Evolutionary conservation across 2,797 vertebrate genomes (phyloP).

Genomic region (Dendrocincla fuliginosa): DNA sequence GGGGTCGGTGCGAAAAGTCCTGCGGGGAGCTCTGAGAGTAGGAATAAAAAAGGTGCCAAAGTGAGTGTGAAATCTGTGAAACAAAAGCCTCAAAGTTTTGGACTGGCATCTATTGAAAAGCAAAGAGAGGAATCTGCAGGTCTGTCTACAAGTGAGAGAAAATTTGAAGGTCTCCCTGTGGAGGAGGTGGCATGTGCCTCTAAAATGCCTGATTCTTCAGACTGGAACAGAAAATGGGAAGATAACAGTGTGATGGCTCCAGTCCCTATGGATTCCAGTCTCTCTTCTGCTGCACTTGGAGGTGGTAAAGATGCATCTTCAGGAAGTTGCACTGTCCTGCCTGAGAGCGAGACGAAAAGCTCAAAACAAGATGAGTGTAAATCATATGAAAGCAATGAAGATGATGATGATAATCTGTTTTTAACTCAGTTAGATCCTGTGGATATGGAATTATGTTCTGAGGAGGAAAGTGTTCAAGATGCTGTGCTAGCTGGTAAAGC

Average conservation of each 20-base stretch:
- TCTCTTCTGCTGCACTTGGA: background rate
- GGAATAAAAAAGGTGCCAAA: background rate
- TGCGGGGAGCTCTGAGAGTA: background rate
- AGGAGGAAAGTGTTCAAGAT: conserved; percentile 58
- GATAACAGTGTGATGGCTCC: background rate
- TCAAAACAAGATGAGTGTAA: background rate
- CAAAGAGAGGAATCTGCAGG: background rate
- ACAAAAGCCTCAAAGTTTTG: background rate
- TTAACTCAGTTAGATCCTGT: conserved; percentile 81
- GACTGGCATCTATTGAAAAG: background rate
- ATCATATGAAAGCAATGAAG: background rate
- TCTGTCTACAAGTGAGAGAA: background rate
- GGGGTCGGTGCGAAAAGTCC: background rate
- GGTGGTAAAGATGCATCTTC: background rate
- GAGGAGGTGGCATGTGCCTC: background rate
- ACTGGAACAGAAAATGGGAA: background rate
- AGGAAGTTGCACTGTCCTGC: background rate
- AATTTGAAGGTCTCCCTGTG: background rate
- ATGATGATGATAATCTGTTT: conserved; percentile 70
- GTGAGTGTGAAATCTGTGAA: background rate
- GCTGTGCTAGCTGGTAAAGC: background rate
- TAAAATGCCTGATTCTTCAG: background rate
- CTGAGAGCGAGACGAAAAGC: background rate
- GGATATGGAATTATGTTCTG: conserved; percentile 84
- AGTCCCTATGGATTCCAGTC: background rate